phyloP scores from a whole-genome alignment of 2,888 invertebrate genomes.

The Ceramica pisi region DNA sequence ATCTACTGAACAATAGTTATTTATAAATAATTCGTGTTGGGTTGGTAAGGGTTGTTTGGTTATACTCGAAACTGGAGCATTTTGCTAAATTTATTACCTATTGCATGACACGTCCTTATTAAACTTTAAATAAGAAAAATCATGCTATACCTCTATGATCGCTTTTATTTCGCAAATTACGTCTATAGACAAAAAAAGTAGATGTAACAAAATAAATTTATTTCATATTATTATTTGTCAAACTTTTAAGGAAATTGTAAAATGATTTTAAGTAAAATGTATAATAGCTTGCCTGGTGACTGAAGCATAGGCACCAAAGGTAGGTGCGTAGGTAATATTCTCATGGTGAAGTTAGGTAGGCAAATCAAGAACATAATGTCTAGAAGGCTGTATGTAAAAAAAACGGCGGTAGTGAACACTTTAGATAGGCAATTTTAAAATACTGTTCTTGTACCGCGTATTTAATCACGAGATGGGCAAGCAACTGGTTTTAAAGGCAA shows the following conservation, averaged over 20 bases:
- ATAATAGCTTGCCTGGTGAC: conserved; percentile 18
- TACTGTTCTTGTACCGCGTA: conserved; percentile 35
- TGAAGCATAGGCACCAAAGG: not conserved
- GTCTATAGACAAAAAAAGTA: not conserved
- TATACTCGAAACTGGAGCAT: not conserved
- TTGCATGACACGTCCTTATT: not conserved
- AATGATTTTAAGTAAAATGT: conserved; percentile 21
- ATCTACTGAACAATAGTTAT: conserved; percentile 26
- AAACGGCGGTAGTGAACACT: conserved; percentile 50
- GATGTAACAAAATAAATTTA: not conserved
- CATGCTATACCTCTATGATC: not conserved
- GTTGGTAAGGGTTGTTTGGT: conserved; percentile 5
- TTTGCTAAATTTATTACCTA: conserved; percentile 1
- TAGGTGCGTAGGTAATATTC: conserved; percentile 28
- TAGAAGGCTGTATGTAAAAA: conserved; percentile 51
- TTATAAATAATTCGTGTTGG: conserved; percentile 20
- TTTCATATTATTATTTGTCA: not conserved
- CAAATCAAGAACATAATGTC: conserved; percentile 43
- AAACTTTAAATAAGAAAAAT: not conserved
- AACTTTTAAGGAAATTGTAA: not conserved
- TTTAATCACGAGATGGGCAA: not conserved
- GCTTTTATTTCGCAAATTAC: conserved; percentile 6
- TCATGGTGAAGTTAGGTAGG: conserved; percentile 49
- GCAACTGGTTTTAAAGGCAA: not conserved
- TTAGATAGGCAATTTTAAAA: conserved; percentile 65